These are phyloP conservation scores for Sebastes miniatus DNA, from an alignment of 2,797 vertebrate species.

Conservation along the genomic window DNA sequence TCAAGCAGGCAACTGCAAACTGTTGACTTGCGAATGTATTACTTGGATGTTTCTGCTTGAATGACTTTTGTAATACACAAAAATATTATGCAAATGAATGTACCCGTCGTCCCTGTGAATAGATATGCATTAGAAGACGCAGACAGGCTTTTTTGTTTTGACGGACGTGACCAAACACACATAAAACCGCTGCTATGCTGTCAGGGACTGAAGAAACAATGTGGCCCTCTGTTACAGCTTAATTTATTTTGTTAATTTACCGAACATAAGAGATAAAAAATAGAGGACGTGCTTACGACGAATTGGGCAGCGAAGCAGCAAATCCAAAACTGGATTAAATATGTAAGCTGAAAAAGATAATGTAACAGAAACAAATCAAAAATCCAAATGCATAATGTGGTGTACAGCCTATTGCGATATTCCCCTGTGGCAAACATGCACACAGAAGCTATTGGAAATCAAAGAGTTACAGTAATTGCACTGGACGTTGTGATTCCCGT, in stretches of 20 bases:
- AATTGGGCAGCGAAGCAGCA: slow-evolving; percentile 21
- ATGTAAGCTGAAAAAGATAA: slow-evolving; percentile 3
- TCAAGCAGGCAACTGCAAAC: slow-evolving; percentile 6
- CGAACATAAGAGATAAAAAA: slow-evolving; percentile 12
- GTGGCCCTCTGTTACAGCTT: neutral
- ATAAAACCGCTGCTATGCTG: neutral
- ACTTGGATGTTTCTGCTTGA: slow-evolving; percentile 37
- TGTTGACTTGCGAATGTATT: slow-evolving; percentile 23
- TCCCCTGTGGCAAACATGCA: neutral
- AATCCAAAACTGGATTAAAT: slow-evolving; percentile 27
- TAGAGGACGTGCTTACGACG: neutral
- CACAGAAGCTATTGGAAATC: neutral
- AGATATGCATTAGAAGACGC: slow-evolving; percentile 19
- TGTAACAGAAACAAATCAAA: neutral
- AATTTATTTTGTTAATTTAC: neutral
- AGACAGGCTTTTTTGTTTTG: slow-evolving; percentile 1
- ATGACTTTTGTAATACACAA: slow-evolving; percentile 23
- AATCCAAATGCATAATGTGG: neutral
- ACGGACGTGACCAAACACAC: slow-evolving; percentile 3
- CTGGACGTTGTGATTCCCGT: neutral
- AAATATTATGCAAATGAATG: slow-evolving; percentile 47
- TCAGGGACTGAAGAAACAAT: neutral
- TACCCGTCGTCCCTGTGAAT: neutral
- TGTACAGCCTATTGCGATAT: neutral
- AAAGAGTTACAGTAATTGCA: neutral